Conservation (phyloP, 1,140 invertebrate genomes). For the Drosophila ananassae region DNA sequence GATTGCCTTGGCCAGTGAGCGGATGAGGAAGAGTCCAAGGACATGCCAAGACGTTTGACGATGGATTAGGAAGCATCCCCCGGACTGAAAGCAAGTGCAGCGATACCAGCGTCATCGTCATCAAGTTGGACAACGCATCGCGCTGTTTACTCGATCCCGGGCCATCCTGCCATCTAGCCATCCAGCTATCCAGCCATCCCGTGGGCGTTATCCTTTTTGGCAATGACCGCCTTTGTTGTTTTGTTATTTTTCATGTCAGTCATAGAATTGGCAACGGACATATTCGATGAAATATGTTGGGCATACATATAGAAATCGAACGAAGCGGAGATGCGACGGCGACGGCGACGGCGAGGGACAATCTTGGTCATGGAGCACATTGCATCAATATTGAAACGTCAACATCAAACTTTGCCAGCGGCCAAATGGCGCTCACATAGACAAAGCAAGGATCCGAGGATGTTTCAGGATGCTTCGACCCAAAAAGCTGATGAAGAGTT, state of each 20-base stretch:
- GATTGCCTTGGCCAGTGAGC: conserved; percentile 50
- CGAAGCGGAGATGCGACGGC: conserved; percentile 1
- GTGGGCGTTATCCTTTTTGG: conserved; percentile 66
- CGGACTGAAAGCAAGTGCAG: conserved; percentile 17
- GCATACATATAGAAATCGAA: conserved; percentile 26
- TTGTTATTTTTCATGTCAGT: conserved; percentile 82
- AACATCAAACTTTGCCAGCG: conserved; percentile 78
- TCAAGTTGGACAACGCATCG: conserved; percentile 53
- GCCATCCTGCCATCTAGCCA: background rate
- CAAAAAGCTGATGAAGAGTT: conserved; percentile 81
- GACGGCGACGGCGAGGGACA: conserved; percentile 30
- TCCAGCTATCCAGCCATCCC: background rate
- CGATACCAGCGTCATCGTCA: conserved; percentile 49
- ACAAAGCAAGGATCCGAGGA: conserved; percentile 13
- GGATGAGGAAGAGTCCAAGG: conserved; percentile 52
- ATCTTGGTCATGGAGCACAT: conserved; percentile 60
- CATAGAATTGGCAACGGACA: conserved; percentile 79
- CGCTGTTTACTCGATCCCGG: conserved; percentile 53
- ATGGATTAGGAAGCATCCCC: conserved; percentile 71
- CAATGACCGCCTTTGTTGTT: conserved; percentile 74
- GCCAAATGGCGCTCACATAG: conserved; percentile 64
- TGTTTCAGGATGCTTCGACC: conserved; percentile 37
- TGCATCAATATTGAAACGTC: conserved; percentile 82
- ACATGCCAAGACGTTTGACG: conserved; percentile 66
- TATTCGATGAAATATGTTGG: conserved; percentile 74